Evolutionary conservation across 2,888 invertebrate species (phyloP).

Genomic region (Drosophila mulleri): DNA sequence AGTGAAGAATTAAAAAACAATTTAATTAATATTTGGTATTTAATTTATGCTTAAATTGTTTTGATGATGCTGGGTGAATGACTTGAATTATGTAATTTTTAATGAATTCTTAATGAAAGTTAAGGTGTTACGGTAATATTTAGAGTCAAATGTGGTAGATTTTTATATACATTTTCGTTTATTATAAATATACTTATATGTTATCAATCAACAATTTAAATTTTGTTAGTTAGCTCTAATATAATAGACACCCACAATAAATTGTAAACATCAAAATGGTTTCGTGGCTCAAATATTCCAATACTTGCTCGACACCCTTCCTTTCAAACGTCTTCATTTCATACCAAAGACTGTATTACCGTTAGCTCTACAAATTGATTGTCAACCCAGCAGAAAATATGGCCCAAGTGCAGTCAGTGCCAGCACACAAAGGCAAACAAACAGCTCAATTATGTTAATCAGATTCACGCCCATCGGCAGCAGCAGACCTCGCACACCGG

Average conservation of each 20-base stretch:
- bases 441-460: constrained; percentile 82
- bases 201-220: no score
- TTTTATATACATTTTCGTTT: no score
- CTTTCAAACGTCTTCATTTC: neutral
- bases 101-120: no score
- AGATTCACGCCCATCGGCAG: constrained; percentile 74
- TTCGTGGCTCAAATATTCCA: neutral
- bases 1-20: neutral
- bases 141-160: no score
- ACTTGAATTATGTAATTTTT: no score
- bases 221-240: no score
- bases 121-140: no score
- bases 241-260: neutral
- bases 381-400: constrained; percentile 20
- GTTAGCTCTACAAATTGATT: constrained; percentile 39
- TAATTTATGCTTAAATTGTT: neutral
- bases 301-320: neutral
- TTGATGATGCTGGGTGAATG: no score
- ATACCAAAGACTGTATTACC: neutral
- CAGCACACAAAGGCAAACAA: constrained; percentile 55
- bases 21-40: neutral
- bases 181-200: no score
- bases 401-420: constrained; percentile 20
- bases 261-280: neutral
- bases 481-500: constrained; percentile 31